A percentile compares a stretch with the other conserved stretches of the same genome.
Conservation (phyloP, 1,140 invertebrate genomes). For the Lasioglossum baleicum region DNA sequence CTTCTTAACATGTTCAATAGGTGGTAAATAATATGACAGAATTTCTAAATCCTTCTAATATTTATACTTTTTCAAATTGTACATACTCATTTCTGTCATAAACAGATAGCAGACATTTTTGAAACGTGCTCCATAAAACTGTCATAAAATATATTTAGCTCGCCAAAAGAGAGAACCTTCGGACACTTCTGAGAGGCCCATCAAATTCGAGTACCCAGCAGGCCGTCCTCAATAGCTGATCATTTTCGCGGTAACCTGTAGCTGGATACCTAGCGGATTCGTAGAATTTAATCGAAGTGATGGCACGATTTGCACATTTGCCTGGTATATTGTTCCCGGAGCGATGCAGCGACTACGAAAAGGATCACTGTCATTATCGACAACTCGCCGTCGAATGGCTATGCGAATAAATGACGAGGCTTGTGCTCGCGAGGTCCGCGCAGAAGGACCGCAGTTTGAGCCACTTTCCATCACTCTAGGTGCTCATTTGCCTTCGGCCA, state of each 20-base stretch:
- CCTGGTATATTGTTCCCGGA: conserved; percentile 12
- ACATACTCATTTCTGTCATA: no score
- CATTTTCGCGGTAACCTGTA: background rate
- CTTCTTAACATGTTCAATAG: no score
- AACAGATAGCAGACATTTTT: no score
- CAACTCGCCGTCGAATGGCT: conserved; percentile 1
- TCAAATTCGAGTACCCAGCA: background rate
- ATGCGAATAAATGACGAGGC: background rate
- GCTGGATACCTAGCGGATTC: background rate
- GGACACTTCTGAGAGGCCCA: background rate
- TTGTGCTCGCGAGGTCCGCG: conserved; percentile 2
- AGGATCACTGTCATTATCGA: conserved; percentile 42
- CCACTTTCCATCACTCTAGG: conserved; percentile 39
- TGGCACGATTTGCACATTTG: conserved; percentile 40
- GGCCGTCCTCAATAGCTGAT: background rate
- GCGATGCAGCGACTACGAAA: background rate
- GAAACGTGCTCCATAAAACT: no score
- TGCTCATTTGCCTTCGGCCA: conserved; percentile 22
- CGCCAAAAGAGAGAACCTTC: no score
- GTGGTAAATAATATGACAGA: no score
- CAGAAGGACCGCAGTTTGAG: conserved; percentile 10
- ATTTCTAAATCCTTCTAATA: no score
- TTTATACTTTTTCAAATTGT: no score
- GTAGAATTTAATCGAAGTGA: background rate
- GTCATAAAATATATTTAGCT: no score